Base-by-base conservation (phyloP, 1,140 invertebrate genomes). In the Dendrolimus kikuchii region DNA sequence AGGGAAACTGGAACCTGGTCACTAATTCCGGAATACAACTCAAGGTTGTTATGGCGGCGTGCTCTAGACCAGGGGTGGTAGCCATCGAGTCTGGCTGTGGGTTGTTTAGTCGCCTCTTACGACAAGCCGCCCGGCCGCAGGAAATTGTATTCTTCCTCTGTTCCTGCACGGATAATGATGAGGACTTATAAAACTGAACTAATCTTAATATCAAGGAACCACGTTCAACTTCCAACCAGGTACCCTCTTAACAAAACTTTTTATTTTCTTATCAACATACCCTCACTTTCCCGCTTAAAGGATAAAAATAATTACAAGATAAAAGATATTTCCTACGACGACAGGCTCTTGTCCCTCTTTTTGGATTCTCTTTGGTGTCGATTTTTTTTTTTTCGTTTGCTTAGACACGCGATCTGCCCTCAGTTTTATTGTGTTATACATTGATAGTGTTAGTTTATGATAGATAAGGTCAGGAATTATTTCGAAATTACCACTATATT, bases 241-340 rank as follows among this genome's bases (percentile, higher is more conserved):
- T 51, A 40, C 51, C 63, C 51, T 54, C 59, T 53, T 63, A 61
- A 65, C 55, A 56, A 57, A 54, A 52, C 60, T 69, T 64, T 66
- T 74, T 70, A 75, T 66, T 74, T 66, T 49, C 58, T 62, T 55
- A 49, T 57, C 55, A 57, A 51, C 42, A 52, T 56, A 51, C 60
- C 57, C 66, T 60, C 67, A 69, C 73, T 66, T 70, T 79, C 73
- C 74, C 70, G 68, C 71, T 84, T 79, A 83, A 81, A 82, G 78
- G 78, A 86, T 83, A 78, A 85, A 86, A 86, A 86, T 86, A 86
- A 86, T 84, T 86, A 83, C 80, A 84, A 83, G 80, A 86, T 86
- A 77, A 82, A 79, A 86, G 79, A 82, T 83, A 80, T 85, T 81
- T 69, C 73, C 73, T 72, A 58, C 71, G 77, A 71, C 70, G 71